Percentiles rank a stretch among this genome's conserved stretches.
These are phyloP conservation scores for Nasonia oneida DNA, from an alignment of 2,888 invertebrate genomes.

Conservation along the genomic window DNA sequence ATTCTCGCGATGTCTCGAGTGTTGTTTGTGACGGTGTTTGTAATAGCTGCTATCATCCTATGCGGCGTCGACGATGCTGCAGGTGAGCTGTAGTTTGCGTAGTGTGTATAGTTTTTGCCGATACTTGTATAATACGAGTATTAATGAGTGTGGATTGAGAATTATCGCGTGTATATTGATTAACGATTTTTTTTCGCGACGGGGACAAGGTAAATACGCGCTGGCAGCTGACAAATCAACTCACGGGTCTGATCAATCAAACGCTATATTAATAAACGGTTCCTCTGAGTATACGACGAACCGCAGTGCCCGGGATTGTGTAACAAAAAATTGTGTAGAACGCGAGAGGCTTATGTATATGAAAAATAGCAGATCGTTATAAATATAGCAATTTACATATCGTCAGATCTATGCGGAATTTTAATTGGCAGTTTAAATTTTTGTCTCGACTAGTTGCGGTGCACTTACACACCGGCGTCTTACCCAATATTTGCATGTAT, in stretches of 20 bases:
- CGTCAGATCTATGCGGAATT: background rate
- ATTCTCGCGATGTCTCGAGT: background rate
- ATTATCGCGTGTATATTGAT: background rate
- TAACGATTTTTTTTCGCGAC: background rate
- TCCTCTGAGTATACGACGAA: background rate
- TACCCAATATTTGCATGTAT: background rate
- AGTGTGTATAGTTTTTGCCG: too few relatives aligned
- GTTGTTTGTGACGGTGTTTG: background rate
- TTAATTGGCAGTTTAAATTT: background rate
- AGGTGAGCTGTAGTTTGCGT: slow-evolving; percentile 41
- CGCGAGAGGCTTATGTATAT: too few relatives aligned
- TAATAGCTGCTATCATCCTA: slow-evolving; percentile 10
- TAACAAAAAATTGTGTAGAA: background rate
- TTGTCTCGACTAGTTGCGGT: background rate
- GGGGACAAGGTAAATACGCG: background rate
- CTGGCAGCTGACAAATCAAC: slow-evolving; percentile 9
- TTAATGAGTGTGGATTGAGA: background rate
- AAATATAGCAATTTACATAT: background rate
- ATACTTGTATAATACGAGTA: background rate
- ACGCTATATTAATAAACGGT: background rate
- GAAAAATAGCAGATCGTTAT: background rate
- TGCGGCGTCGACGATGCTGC: slow-evolving; percentile 16
- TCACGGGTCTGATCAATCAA: background rate
- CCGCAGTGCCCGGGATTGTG: background rate
- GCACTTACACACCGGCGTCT: background rate